Percentiles rank a stretch among this genome's conserved stretches.
Conservation (phyloP, 2,888 invertebrate species). For the Tipula confusa region DNA sequence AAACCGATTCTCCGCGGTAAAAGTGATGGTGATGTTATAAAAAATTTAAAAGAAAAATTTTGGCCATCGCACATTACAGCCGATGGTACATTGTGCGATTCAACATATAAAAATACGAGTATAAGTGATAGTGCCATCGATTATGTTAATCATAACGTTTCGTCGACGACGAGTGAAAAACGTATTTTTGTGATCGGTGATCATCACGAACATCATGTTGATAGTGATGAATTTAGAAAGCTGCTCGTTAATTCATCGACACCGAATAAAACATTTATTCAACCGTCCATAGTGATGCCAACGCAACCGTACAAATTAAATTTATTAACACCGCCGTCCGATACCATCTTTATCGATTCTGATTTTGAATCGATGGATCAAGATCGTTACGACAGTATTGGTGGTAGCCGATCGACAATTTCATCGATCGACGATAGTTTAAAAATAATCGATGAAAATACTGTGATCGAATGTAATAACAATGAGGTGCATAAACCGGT, state of each 20-base stretch:
- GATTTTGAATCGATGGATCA: slow-evolving; percentile 40
- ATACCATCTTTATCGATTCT: slow-evolving; percentile 36
- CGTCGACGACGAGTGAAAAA: background rate
- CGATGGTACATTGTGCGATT: background rate
- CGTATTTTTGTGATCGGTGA: background rate
- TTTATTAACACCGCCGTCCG: slow-evolving; percentile 32
- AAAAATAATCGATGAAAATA: background rate
- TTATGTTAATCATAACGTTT: background rate
- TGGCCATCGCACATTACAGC: background rate
- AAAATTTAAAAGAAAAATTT: background rate
- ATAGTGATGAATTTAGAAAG: background rate
- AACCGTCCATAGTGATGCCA: background rate
- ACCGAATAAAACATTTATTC: slow-evolving; percentile 26
- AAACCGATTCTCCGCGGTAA: slow-evolving; percentile 31
- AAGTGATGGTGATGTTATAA: slow-evolving; percentile 29
- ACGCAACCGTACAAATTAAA: background rate
- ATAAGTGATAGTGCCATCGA: background rate
- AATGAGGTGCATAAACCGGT: background rate
- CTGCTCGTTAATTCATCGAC: slow-evolving; percentile 28
- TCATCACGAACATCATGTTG: background rate
- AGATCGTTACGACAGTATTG: slow-evolving; percentile 32
- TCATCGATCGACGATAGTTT: slow-evolving; percentile 1
- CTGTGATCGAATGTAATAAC: background rate
- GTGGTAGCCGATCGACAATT: background rate
- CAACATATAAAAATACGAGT: background rate